Evolutionary conservation across 2,113 vertebrate genomes (phyloP).

Genomic region (Callopanchax toddi): DNA sequence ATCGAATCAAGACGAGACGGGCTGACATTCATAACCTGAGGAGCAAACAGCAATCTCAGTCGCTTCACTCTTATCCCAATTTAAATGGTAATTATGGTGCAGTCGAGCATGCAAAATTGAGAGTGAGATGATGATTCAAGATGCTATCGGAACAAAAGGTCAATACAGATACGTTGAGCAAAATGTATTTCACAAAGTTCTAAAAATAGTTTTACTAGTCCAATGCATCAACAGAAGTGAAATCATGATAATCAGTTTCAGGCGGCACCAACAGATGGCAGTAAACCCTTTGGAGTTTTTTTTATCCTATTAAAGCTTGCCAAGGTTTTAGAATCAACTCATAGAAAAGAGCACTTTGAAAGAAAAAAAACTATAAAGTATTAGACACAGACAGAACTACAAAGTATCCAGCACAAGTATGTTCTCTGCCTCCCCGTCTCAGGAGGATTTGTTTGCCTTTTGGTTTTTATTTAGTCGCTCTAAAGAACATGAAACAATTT

Average conservation of each 20-base stretch:
- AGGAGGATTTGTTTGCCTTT: conserved; percentile 63
- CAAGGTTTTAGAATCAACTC: conserved; percentile 38
- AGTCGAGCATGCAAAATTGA: conserved; percentile 62
- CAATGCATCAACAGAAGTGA: background rate
- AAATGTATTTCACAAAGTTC: conserved; percentile 43
- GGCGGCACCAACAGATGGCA: conserved; percentile 74
- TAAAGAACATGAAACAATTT: conserved; percentile 65
- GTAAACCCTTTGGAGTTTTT: conserved; percentile 63
- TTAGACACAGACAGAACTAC: conserved; percentile 56
- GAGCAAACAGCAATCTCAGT: conserved; percentile 56
- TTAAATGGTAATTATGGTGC: conserved; percentile 71
- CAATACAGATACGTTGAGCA: conserved; percentile 27
- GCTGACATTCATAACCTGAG: conserved; percentile 39
- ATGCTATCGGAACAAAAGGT: conserved; percentile 51
- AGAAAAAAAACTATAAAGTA: conserved; percentile 62
- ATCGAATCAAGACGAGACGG: conserved; percentile 51
- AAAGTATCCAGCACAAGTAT: conserved; percentile 52
- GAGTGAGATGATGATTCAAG: conserved; percentile 49
- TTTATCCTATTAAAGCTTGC: conserved; percentile 24
- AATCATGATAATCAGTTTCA: conserved; percentile 43
- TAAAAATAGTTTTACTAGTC: conserved; percentile 6
- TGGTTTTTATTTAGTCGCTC: conserved; percentile 69
- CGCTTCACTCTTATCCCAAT: conserved; percentile 57
- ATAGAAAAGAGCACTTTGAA: conserved; percentile 61
- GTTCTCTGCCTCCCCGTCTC: conserved; percentile 43